These are phyloP conservation scores for Drosophila peninsularis DNA, from an alignment of 2,888 invertebrate genomes.

Conservation along the genomic window DNA sequence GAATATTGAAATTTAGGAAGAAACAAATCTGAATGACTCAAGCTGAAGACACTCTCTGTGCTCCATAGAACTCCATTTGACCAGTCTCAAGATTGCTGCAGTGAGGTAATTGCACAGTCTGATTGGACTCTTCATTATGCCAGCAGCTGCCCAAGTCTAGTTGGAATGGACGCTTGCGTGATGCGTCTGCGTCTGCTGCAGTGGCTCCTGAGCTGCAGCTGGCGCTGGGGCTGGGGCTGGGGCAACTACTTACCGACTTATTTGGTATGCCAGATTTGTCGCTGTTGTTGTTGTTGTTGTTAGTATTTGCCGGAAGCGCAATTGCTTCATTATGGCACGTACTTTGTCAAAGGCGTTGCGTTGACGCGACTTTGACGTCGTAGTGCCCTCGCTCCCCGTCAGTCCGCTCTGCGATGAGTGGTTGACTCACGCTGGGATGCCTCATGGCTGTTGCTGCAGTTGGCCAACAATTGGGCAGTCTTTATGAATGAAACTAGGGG, in stretches of 20 bases:
- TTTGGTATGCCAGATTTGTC: slow-evolving; percentile 76
- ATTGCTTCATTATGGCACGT: slow-evolving; percentile 83
- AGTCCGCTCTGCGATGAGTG: slow-evolving; percentile 36
- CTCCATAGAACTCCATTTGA: too few species aligned
- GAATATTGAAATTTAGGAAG: background rate
- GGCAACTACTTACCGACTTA: slow-evolving; percentile 53
- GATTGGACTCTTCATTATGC: background rate
- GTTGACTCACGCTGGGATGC: slow-evolving; percentile 49
- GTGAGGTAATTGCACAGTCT: background rate
- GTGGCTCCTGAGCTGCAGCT: slow-evolving; percentile 24
- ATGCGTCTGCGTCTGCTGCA: slow-evolving; percentile 36
- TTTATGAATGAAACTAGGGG: slow-evolving; percentile 54
- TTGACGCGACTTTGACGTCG: slow-evolving; percentile 47
- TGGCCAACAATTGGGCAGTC: slow-evolving; percentile 59
- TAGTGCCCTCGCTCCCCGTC: background rate
- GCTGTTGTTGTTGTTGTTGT: slow-evolving; percentile 52
- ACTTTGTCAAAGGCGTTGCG: slow-evolving; percentile 82
- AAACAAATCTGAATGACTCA: background rate
- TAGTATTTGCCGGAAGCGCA: slow-evolving; percentile 81
- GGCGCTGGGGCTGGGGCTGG: slow-evolving; percentile 14
- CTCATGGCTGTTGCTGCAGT: slow-evolving; percentile 20
- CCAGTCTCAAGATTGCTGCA: background rate
- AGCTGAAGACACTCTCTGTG: background rate
- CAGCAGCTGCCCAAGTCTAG: slow-evolving; percentile 13
- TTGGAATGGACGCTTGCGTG: slow-evolving; percentile 39